Percentiles rank a stretch among this genome's conserved stretches.
Evolutionary conservation across 2,888 invertebrate species (phyloP).

Genomic region (Dolomedes plantarius): DNA sequence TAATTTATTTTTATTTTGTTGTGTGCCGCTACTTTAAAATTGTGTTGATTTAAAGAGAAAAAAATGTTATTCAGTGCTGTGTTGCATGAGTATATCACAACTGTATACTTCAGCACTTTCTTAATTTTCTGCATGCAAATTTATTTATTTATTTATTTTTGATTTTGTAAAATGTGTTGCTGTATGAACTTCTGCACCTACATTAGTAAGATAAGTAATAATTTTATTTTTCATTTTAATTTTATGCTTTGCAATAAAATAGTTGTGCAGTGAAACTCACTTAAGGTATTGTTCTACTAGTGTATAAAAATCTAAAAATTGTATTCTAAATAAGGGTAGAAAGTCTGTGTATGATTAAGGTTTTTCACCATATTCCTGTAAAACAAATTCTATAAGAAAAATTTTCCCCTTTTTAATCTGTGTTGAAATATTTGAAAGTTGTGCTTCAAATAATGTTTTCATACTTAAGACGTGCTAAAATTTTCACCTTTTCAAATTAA

Average conservation of each 20-base stretch:
- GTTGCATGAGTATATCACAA: slow-evolving; percentile 34
- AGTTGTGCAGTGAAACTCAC: slow-evolving; percentile 9
- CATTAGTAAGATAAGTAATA: slow-evolving; percentile 11
- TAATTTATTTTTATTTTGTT: neutral
- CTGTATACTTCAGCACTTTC: slow-evolving; percentile 31
- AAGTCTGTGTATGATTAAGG: too few species aligned
- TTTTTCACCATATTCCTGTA: too few species aligned
- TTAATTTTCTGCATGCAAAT: slow-evolving; percentile 40
- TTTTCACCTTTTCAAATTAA: too few species aligned
- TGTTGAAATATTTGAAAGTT: too few species aligned
- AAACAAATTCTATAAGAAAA: too few species aligned
- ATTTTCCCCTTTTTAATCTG: too few species aligned
- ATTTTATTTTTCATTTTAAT: slow-evolving; percentile 6
- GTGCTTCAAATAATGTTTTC: too few species aligned
- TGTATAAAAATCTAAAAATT: too few species aligned
- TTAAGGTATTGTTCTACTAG: too few species aligned
- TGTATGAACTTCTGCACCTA: slow-evolving; percentile 29
- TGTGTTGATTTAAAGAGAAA: neutral
- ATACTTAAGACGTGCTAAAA: too few species aligned
- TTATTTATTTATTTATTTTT: slow-evolving; percentile 27
- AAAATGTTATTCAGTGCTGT: slow-evolving; percentile 31
- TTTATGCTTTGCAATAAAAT: slow-evolving; percentile 33
- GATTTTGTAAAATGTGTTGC: slow-evolving; percentile 35
- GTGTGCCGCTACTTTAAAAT: neutral
- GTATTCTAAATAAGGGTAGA: too few species aligned